phyloP scores from a whole-genome alignment of 2,888 invertebrate genomes.

The Leptinotarsa haldemani region DNA sequence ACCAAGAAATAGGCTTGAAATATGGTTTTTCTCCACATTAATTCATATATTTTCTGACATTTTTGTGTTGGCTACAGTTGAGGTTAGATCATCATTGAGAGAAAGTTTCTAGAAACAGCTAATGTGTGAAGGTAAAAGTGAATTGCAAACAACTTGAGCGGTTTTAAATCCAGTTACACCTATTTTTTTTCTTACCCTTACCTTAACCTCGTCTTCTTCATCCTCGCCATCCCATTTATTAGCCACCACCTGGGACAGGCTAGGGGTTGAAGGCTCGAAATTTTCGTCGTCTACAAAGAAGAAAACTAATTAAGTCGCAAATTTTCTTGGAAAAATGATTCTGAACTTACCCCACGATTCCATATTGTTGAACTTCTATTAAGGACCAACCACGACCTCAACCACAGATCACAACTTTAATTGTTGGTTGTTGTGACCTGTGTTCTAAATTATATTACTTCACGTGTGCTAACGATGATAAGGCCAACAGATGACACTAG shows the following conservation, averaged over 20 bases:
- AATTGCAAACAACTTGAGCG: not conserved
- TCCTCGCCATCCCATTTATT: slow-evolving; percentile 92
- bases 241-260: slow-evolving; percentile 70
- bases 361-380: slow-evolving; percentile 57
- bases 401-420: not conserved
- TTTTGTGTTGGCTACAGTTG: not conserved
- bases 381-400: slow-evolving; percentile 7
- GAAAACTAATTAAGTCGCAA: not conserved
- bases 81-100: slow-evolving; percentile 5
- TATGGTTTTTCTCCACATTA: not conserved
- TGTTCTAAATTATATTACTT: slow-evolving; percentile 52
- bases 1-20: not conserved
- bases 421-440: too few relatives aligned
- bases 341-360: slow-evolving; percentile 63
- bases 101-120: not conserved
- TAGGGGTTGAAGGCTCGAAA: slow-evolving; percentile 72
- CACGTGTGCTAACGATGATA: slow-evolving; percentile 57
- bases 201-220: slow-evolving; percentile 88
- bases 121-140: not conserved
- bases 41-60: not conserved
- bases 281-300: slow-evolving; percentile 75
- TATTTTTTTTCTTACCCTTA: slow-evolving; percentile 59
- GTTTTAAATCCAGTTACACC: not conserved
- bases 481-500: slow-evolving; percentile 28
- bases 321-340: not conserved